phyloP scores from a whole-genome alignment of 2,888 invertebrate genomes.

The Sussaba pulchella region DNA sequence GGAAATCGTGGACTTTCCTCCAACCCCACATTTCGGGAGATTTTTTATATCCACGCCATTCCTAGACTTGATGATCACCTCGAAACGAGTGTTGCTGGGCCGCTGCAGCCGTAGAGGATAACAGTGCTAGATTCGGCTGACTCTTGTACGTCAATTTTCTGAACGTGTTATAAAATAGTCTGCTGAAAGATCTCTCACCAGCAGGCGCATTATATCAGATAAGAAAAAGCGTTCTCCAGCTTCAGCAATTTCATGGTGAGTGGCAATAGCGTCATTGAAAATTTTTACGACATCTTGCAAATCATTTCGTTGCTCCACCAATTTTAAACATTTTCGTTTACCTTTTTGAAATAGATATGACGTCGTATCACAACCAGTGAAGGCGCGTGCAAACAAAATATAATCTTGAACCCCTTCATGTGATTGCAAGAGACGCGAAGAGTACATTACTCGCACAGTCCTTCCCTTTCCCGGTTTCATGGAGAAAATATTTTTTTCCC shows the following conservation, averaged over 20 bases:
- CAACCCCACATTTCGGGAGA: conserved; percentile 40
- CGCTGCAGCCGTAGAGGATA: too few relatives aligned
- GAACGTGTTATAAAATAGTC: not conserved
- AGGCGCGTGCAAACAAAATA: conserved; percentile 69
- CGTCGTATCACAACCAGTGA: conserved; percentile 43
- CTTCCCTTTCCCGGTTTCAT: too few relatives aligned
- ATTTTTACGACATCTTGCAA: conserved; percentile 37
- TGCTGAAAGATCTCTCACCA: not conserved
- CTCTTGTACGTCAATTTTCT: too few relatives aligned
- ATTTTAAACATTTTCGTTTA: too few relatives aligned
- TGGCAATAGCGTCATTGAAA: conserved; percentile 52
- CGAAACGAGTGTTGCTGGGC: too few relatives aligned
- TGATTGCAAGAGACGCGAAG: too few relatives aligned
- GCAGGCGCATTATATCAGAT: conserved; percentile 25
- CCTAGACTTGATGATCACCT: conserved; percentile 57
- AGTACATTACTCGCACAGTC: too few relatives aligned
- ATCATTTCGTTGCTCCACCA: conserved; percentile 53
- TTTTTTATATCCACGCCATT: conserved; percentile 29
- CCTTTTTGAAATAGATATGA: conserved; percentile 67
- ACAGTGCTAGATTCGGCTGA: too few relatives aligned
- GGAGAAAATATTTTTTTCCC: too few relatives aligned
- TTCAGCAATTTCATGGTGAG: conserved; percentile 24
- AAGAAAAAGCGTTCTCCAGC: conserved; percentile 39
- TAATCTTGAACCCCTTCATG: too few relatives aligned
- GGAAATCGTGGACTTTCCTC: conserved; percentile 30